A percentile compares a stretch with the other conserved stretches of the same genome.
phyloP scores from a whole-genome alignment of 2,797 vertebrate species.

The Botia kubotai region DNA sequence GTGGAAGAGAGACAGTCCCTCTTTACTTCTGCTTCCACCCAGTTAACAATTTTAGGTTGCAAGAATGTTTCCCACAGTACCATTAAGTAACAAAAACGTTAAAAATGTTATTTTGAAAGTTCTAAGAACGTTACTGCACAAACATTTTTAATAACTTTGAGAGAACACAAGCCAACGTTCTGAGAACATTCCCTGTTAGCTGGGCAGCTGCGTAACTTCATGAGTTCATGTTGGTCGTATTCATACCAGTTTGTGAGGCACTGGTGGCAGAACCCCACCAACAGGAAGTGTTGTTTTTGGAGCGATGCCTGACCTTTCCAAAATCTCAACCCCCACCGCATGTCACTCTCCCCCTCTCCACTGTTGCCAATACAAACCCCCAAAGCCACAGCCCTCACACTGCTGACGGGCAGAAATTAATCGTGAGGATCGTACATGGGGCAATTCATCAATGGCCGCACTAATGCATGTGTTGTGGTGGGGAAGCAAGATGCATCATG shows the following conservation, averaged over 20 bases:
- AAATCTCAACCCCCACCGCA: constrained; percentile 39
- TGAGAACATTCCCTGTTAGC: too few relatives aligned
- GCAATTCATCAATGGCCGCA: constrained; percentile 64
- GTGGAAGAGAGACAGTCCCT: constrained; percentile 48
- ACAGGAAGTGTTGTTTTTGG: constrained; percentile 64
- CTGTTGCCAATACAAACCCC: constrained; percentile 62
- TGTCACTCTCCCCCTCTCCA: constrained; percentile 4
- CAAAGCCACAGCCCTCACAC: constrained; percentile 59
- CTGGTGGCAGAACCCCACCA: constrained; percentile 55
- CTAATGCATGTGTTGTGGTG: constrained; percentile 54
- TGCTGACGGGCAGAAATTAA: constrained; percentile 65
- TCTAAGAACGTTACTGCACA: too few relatives aligned
- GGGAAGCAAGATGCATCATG: constrained; percentile 52
- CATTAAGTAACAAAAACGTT: too few relatives aligned
- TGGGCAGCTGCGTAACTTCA: constrained; percentile 59
- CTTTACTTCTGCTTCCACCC: constrained; percentile 43
- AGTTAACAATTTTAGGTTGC: too few relatives aligned
- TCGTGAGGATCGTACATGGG: constrained; percentile 59
- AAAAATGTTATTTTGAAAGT: too few relatives aligned
- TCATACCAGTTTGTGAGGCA: constrained; percentile 62
- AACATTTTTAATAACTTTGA: constrained; percentile 11
- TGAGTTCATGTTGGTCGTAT: constrained; percentile 50
- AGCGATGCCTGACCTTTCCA: constrained; percentile 38
- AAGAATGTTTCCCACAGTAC: too few relatives aligned
- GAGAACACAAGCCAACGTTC: too few relatives aligned